These are phyloP conservation scores for Drepanosiphum platanoidis DNA, from an alignment of 2,888 invertebrate species.

Conservation along the genomic window DNA sequence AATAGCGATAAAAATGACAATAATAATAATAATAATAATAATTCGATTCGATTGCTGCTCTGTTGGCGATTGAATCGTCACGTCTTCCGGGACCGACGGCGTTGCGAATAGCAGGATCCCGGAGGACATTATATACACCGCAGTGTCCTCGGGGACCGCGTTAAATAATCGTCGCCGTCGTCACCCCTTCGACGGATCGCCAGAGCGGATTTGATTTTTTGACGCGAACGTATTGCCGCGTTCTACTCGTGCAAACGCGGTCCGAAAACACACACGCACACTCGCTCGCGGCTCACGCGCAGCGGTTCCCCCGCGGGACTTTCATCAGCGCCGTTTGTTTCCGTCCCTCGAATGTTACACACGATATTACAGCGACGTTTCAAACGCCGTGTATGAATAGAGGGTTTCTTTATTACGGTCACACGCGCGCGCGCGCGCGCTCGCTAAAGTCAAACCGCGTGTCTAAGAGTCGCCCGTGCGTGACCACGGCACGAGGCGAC, in stretches of 20 bases:
- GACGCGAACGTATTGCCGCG: conserved; percentile 1
- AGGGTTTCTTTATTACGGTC: background rate
- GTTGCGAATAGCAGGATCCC: background rate
- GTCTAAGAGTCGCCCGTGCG: background rate
- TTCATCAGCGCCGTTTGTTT: conserved; percentile 18
- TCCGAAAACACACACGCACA: background rate
- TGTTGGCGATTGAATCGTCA: background rate
- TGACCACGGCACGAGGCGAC: background rate
- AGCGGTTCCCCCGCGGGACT: background rate
- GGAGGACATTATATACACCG: background rate
- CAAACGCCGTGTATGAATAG: background rate
- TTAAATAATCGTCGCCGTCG: background rate
- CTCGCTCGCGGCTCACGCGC: background rate
- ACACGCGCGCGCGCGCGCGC: too few species aligned
- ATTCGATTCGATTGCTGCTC: background rate
- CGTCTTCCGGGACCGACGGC: background rate
- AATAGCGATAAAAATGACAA: too few species aligned
- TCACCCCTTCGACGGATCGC: background rate
- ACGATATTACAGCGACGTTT: background rate
- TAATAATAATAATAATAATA: background rate
- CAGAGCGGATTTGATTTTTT: background rate
- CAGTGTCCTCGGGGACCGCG: background rate
- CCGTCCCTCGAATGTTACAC: background rate
- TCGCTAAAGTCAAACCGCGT: background rate
- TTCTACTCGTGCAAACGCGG: background rate